Evolutionary conservation across 2,113 vertebrate species (phyloP).

Genomic region (Corythaixoides concolor): DNA sequence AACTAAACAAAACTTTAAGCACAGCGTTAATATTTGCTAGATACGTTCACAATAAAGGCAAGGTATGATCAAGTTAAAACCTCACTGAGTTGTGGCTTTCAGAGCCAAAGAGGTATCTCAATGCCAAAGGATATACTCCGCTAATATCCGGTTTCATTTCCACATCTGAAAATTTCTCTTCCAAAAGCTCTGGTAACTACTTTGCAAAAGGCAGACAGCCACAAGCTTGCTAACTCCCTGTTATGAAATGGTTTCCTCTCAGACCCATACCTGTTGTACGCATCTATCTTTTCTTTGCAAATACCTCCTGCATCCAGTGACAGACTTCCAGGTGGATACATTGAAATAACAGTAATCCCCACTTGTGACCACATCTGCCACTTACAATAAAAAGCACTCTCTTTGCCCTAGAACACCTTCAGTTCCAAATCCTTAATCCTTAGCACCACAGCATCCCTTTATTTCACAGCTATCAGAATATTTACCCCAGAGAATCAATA

Average conservation of each 20-base stretch:
- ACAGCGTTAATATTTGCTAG: neutral
- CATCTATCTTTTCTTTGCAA: neutral
- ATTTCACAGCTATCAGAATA: neutral
- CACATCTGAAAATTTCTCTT: neutral
- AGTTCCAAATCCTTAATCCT: neutral
- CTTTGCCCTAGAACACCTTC: neutral
- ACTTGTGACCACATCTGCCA: neutral
- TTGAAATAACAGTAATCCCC: neutral
- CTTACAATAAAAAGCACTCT: neutral
- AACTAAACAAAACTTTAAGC: neutral
- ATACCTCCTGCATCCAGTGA: neutral
- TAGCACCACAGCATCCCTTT: neutral
- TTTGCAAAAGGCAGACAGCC: neutral
- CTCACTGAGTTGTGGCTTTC: neutral
- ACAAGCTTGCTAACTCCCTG: neutral
- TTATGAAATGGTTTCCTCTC: neutral
- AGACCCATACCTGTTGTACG: neutral
- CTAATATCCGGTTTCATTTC: neutral
- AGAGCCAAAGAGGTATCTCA: neutral
- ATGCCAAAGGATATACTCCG: neutral
- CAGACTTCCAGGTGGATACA: neutral
- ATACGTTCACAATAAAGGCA: neutral
- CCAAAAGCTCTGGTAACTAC: neutral
- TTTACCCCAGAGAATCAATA: neutral
- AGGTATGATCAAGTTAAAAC: neutral